These are phyloP conservation scores for Peromyscus maniculatus DNA, from an alignment of 2,113 vertebrate species.

Conservation along the genomic window DNA sequence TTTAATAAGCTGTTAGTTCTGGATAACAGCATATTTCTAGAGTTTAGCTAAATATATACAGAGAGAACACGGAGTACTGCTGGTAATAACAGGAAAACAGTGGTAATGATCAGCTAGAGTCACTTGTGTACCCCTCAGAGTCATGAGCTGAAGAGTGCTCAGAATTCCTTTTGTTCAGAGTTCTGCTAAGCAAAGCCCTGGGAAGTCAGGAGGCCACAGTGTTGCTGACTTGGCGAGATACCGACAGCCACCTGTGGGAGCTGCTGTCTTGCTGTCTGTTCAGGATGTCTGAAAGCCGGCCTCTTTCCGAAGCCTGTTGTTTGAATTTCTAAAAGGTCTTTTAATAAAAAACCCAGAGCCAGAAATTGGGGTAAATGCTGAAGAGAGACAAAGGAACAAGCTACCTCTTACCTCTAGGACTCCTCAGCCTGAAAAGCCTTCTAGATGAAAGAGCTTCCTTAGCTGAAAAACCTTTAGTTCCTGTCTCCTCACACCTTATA, in stretches of 20 bases:
- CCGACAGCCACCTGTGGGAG: background rate
- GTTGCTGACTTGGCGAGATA: background rate
- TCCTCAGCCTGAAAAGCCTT: too few species aligned
- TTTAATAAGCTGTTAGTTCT: constrained; percentile 29
- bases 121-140: background rate
- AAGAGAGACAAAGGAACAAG: too few species aligned
- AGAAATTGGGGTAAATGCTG: too few species aligned
- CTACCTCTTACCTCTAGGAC: too few species aligned
- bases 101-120: background rate
- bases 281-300: background rate
- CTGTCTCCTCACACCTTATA: too few species aligned
- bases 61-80: background rate
- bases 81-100: background rate
- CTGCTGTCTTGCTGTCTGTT: too few species aligned
- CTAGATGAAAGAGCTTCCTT: too few species aligned
- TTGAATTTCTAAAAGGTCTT: too few species aligned
- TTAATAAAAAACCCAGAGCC: too few species aligned
- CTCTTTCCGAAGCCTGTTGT: background rate
- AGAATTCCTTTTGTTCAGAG: background rate
- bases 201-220: too few species aligned
- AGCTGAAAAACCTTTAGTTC: too few species aligned
- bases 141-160: background rate
- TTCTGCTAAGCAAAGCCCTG: background rate
- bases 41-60: constrained; percentile 22
- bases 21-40: background rate